Evolutionary conservation across 2,797 vertebrate species (phyloP).

Genomic region (Dallia pectoralis): DNA sequence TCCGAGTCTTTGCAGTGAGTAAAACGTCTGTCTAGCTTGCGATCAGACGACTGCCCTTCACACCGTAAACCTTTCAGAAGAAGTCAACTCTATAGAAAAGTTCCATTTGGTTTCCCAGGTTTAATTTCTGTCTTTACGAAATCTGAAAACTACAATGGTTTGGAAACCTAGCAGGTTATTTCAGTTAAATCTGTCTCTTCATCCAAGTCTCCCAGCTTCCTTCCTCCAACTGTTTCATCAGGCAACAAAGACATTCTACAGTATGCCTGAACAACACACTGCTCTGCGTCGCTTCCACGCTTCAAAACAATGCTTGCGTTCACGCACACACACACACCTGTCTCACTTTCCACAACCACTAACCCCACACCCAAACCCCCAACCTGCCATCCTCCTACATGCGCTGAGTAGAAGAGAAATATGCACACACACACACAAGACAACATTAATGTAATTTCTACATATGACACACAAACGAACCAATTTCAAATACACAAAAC

Average conservation of each 20-base stretch:
- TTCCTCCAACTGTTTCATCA: constrained; percentile 57
- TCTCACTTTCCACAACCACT: constrained; percentile 20
- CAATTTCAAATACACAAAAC: not conserved
- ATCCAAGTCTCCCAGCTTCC: constrained; percentile 13
- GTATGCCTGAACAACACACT: constrained; percentile 48
- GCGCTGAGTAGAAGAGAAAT: constrained; percentile 16
- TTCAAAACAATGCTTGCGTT: constrained; percentile 36
- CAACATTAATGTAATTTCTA: constrained; percentile 9
- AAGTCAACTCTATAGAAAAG: not conserved
- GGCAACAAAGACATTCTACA: constrained; percentile 62
- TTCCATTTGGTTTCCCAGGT: not conserved
- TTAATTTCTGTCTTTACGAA: constrained; percentile 1
- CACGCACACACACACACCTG: constrained; percentile 24
- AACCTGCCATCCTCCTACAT: not conserved
- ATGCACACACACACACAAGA: constrained; percentile 10
- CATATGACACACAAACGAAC: constrained; percentile 27
- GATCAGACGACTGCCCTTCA: not conserved
- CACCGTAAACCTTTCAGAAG: constrained; percentile 7
- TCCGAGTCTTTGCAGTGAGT: not conserved
- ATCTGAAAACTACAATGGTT: not conserved
- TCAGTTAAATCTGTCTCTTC: constrained; percentile 11
- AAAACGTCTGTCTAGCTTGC: not conserved
- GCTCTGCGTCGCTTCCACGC: constrained; percentile 43
- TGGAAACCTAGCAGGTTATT: constrained; percentile 11
- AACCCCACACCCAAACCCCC: constrained; percentile 7